These are phyloP conservation scores for Sakesphorus luctuosus DNA, from an alignment of 2,113 vertebrate genomes.

Conservation along the genomic window DNA sequence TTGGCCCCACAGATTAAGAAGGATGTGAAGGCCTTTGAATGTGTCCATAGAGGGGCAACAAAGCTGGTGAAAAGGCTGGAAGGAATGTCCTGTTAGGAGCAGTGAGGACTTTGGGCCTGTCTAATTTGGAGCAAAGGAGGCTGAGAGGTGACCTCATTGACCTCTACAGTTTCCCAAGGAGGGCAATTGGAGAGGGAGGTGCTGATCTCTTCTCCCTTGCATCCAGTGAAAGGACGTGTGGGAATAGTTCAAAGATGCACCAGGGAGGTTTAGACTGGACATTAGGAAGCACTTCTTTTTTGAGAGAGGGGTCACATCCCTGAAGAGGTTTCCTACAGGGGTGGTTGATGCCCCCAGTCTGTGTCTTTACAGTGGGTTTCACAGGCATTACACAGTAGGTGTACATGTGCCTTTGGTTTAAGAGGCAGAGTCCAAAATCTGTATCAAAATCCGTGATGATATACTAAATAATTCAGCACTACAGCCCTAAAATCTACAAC, in stretches of 20 bases:
- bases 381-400: background rate
- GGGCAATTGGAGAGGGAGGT: background rate
- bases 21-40: background rate
- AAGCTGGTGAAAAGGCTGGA: background rate
- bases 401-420: background rate
- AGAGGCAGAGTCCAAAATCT: background rate
- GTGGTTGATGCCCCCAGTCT: rapidly evolving
- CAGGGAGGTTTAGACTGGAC: background rate
- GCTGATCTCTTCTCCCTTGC: background rate
- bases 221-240: background rate
- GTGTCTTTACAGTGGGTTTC: background rate
- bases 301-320: rapidly evolving
- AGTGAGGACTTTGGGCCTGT: background rate
- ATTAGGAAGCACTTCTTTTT: background rate
- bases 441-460: background rate
- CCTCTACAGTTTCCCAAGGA: background rate
- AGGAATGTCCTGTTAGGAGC: background rate
- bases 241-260: background rate
- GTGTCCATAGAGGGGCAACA: background rate
- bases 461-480: background rate
- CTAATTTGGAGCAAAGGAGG: background rate
- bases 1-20: background rate
- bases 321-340: background rate
- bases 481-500: background rate
- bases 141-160: background rate